phyloP scores from a whole-genome alignment of 1,140 invertebrate species.

The Limonius californicus region DNA sequence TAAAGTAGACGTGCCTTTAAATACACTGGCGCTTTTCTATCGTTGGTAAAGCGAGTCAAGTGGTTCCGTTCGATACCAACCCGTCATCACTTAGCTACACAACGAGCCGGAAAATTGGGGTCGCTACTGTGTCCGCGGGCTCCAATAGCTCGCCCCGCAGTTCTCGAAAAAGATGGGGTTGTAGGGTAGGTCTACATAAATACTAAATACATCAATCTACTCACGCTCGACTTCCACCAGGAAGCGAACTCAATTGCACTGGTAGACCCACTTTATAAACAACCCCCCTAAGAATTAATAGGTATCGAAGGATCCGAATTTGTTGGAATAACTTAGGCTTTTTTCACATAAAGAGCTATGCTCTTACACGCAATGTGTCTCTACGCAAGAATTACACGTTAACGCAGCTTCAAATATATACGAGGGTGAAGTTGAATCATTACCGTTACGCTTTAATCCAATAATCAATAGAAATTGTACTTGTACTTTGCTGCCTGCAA shows the following conservation, averaged over 20 bases:
- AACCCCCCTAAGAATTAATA: no score
- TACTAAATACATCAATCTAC: constrained; percentile 8
- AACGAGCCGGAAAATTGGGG: constrained; percentile 32
- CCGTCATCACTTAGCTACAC: constrained; percentile 33
- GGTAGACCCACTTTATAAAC: no score
- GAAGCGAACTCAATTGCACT: background rate
- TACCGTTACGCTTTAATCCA: no score
- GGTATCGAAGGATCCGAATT: no score
- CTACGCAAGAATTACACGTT: no score
- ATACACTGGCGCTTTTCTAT: constrained; percentile 23
- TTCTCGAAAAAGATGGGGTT: background rate
- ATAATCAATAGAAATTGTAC: no score
- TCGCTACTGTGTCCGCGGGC: constrained; percentile 19
- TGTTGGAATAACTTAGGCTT: no score
- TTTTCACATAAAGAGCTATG: no score
- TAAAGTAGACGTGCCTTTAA: constrained; percentile 3
- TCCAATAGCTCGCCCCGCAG: background rate
- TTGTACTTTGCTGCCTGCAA: no score
- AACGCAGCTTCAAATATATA: no score
- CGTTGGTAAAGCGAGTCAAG: constrained; percentile 22
- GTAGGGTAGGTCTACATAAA: background rate
- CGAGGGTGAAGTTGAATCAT: no score
- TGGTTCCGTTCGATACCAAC: constrained; percentile 27
- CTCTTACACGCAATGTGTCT: no score
- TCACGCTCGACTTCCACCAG: background rate